Conservation (phyloP, 2,797 vertebrate genomes). For the Premnoplex brunnescens region DNA sequence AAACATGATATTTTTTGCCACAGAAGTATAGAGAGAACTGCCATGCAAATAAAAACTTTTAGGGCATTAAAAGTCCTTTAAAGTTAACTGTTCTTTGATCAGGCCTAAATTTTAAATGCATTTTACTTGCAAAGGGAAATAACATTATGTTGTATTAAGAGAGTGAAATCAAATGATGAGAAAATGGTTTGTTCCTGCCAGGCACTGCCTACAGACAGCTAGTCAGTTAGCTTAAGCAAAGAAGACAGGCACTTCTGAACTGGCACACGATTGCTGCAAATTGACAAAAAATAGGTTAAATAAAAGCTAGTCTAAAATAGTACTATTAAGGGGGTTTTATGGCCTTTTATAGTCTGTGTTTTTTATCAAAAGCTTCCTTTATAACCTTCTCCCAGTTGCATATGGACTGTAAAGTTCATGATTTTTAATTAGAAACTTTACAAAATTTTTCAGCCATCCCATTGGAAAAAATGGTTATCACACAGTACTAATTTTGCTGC, state of each 20-base stretch:
- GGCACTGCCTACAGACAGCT: neutral
- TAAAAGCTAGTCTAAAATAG: neutral
- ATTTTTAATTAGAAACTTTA: neutral
- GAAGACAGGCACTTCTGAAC: neutral
- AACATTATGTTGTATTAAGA: neutral
- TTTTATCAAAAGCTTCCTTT: neutral
- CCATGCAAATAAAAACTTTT: neutral
- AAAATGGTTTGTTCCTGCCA: neutral
- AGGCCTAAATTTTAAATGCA: neutral
- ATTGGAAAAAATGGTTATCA: neutral
- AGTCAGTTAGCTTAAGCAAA: neutral
- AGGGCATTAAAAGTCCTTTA: neutral
- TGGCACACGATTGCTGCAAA: neutral
- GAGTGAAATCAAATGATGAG: neutral
- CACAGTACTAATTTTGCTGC: neutral
- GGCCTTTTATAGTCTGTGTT: accelerated
- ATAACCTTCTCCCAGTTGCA: accelerated
- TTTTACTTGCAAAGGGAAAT: neutral
- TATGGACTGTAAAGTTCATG: neutral
- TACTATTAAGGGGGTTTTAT: neutral
- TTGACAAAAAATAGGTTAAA: neutral
- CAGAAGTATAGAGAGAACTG: neutral
- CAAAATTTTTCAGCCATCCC: neutral
- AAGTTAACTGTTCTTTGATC: neutral
- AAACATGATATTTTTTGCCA: neutral